phyloP scores from a whole-genome alignment of 2,113 vertebrate genomes.

The Ploceus nigricollis region DNA sequence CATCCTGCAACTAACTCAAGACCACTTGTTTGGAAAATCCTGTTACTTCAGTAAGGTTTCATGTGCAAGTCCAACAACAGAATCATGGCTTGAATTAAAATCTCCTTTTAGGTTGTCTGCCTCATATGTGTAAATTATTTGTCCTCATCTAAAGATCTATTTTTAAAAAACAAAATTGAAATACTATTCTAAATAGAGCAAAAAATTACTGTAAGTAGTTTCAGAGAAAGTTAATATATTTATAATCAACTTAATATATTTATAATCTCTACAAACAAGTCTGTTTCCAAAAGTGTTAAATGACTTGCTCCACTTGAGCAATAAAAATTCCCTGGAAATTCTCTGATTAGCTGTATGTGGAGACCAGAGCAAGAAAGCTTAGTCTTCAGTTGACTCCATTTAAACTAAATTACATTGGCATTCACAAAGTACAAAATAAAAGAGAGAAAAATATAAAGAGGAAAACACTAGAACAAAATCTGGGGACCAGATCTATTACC shows the following conservation, averaged over 20 bases:
- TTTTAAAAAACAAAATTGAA: background rate
- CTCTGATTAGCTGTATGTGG: background rate
- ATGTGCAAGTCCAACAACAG: background rate
- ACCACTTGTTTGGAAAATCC: background rate
- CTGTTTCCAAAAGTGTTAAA: background rate
- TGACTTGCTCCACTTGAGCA: background rate
- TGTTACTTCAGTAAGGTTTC: background rate
- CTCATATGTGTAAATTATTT: background rate
- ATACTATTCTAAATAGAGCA: background rate
- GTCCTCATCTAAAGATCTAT: background rate
- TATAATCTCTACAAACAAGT: background rate
- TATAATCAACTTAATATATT: background rate
- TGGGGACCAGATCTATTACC: background rate
- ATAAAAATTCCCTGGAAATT: background rate
- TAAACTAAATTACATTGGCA: background rate
- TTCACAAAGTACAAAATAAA: background rate
- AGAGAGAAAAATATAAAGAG: background rate
- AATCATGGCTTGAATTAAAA: background rate
- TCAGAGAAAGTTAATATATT: background rate
- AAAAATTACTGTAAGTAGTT: background rate
- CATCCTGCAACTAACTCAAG: background rate
- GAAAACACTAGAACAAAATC: background rate
- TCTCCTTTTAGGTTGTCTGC: background rate
- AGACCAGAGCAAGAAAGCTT: background rate
- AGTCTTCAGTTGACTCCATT: background rate